A percentile compares a stretch with the other conserved stretches of the same genome.
Evolutionary conservation across 2,888 invertebrate genomes (phyloP).

Genomic region (Agrilus biguttatus): DNA sequence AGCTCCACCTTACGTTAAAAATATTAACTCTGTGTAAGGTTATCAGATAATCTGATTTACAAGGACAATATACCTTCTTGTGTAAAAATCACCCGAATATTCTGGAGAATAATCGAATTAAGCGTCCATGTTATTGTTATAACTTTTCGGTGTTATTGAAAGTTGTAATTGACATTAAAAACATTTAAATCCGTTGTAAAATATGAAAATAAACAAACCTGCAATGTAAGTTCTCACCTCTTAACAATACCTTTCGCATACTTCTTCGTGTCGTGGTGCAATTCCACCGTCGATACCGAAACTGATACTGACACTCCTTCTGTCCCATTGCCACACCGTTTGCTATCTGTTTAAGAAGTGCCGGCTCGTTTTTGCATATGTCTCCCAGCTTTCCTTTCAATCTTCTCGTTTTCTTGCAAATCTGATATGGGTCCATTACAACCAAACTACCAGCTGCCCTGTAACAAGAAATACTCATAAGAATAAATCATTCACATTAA

Average conservation of each 20-base stretch:
- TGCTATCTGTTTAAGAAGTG: constrained; percentile 67
- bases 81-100: no score
- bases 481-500: not conserved
- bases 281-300: constrained; percentile 76
- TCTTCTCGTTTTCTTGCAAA: constrained; percentile 74
- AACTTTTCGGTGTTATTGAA: no score
- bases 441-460: constrained; percentile 73
- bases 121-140: no score
- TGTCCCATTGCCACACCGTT: constrained; percentile 72
- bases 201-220: not conserved
- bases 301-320: constrained; percentile 78
- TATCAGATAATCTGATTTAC: no score
- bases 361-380: constrained; percentile 73
- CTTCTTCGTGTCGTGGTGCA: constrained; percentile 70
- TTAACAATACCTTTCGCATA: constrained; percentile 69
- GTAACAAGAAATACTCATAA: constrained; percentile 11
- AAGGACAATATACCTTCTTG: no score
- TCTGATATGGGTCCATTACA: constrained; percentile 75
- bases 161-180: no score
- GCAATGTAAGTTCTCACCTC: constrained; percentile 46
- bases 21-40: no score
- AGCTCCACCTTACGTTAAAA: no score
- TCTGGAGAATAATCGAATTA: no score
- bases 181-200: no score
- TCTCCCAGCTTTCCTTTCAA: constrained; percentile 63